Evolutionary conservation across 2,888 invertebrate genomes (phyloP).

Genomic region (Raillietiella orientalis): DNA sequence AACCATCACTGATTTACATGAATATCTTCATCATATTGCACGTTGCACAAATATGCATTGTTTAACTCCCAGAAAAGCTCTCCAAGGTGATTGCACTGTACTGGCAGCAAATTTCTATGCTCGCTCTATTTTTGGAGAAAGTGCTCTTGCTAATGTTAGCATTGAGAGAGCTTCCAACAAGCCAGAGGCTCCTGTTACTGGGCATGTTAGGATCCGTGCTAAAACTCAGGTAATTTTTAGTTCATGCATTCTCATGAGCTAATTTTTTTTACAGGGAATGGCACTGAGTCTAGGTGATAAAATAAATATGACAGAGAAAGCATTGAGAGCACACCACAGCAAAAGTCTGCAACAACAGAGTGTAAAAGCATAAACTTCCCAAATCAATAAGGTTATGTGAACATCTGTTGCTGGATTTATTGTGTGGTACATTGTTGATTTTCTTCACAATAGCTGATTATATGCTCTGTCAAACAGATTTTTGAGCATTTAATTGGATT

Average conservation of each 20-base stretch:
- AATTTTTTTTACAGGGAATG: constrained; percentile 44
- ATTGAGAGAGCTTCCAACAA: constrained; percentile 80
- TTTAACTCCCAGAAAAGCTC: constrained; percentile 73
- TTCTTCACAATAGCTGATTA: no score
- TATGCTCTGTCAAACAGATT: no score
- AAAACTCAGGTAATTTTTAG: constrained; percentile 52
- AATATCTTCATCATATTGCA: constrained; percentile 67
- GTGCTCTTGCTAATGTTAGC: constrained; percentile 91
- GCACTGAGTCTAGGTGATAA: constrained; percentile 93
- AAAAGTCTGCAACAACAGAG: no score
- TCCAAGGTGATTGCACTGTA: constrained; percentile 92
- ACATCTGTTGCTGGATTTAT: no score
- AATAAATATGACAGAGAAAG: constrained; percentile 70
- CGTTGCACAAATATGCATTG: constrained; percentile 97
- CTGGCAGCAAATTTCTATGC: constrained; percentile 99
- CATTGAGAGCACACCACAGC: no score
- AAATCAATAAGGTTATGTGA: no score
- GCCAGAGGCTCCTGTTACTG: constrained; percentile 56
- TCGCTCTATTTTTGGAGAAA: constrained; percentile 88
- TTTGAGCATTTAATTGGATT: no score
- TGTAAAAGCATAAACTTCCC: no score
- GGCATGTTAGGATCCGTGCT: constrained; percentile 88
- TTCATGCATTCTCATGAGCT: neutral
- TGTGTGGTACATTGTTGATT: no score
- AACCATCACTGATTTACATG: constrained; percentile 57